These are phyloP conservation scores for Meghimatium bilineatum DNA, from an alignment of 2,888 invertebrate genomes.

Conservation along the genomic window DNA sequence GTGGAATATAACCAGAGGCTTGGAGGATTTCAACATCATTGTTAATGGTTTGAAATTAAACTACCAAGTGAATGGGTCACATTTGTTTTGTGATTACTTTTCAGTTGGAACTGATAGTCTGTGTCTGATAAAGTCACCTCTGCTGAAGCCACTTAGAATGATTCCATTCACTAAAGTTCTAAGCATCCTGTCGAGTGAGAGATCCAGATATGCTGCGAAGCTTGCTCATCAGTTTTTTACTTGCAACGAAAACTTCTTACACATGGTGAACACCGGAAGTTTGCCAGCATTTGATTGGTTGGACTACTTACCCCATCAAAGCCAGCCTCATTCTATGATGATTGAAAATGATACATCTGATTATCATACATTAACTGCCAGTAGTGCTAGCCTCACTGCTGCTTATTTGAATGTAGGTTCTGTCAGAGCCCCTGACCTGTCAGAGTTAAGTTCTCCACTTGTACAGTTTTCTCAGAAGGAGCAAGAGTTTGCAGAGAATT, in stretches of 20 bases:
- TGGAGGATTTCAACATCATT: slow-evolving; percentile 76
- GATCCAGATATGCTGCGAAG: slow-evolving; percentile 73
- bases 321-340: slow-evolving; percentile 48
- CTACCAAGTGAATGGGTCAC: slow-evolving; percentile 38
- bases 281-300: slow-evolving; percentile 69
- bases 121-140: slow-evolving; percentile 30
- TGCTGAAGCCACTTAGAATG: slow-evolving; percentile 54
- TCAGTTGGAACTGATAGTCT: background rate
- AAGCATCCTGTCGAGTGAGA: slow-evolving; percentile 71
- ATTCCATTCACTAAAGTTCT: slow-evolving; percentile 72
- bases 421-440: slow-evolving; percentile 71
- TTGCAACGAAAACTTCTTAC: slow-evolving; percentile 68
- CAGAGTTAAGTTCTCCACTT: slow-evolving; percentile 68
- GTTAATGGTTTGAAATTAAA: slow-evolving; percentile 51
- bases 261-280: slow-evolving; percentile 58
- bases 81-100: slow-evolving; percentile 27
- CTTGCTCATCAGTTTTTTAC: slow-evolving; percentile 74
- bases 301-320: slow-evolving; percentile 47
- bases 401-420: slow-evolving; percentile 67
- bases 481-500: slow-evolving; percentile 72
- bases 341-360: slow-evolving; percentile 36
- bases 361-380: slow-evolving; percentile 57
- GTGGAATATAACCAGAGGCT: slow-evolving; percentile 75
- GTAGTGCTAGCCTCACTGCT: slow-evolving; percentile 68
- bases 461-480: slow-evolving; percentile 71